Conservation (phyloP, 2,888 invertebrate species). For the Nomada fucata region DNA sequence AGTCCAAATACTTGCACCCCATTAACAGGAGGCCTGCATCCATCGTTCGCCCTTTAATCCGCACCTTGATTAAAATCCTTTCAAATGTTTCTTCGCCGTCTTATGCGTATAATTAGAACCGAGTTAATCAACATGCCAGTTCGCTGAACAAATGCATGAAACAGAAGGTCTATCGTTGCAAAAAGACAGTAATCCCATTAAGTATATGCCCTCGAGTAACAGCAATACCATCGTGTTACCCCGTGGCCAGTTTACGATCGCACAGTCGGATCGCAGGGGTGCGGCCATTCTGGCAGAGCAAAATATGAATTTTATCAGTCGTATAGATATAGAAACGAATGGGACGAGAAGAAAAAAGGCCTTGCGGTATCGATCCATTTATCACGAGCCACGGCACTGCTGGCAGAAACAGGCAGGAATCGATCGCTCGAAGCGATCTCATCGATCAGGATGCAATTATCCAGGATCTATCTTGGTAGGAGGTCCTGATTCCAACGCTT, state of each 20-base stretch:
- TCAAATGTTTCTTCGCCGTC: neutral
- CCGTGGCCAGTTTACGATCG: conserved; percentile 42
- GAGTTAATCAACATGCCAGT: conserved; percentile 1
- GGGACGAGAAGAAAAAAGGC: neutral
- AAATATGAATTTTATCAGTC: conserved; percentile 60
- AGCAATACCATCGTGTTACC: neutral
- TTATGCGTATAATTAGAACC: no score
- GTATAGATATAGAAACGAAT: conserved; percentile 31
- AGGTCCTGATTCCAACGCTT: conserved; percentile 65
- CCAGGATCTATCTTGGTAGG: conserved; percentile 68
- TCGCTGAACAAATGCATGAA: neutral
- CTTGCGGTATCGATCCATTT: conserved; percentile 53
- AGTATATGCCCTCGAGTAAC: no score
- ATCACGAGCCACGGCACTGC: conserved; percentile 43
- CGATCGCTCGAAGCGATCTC: conserved; percentile 72
- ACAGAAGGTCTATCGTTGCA: neutral
- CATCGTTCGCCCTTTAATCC: conserved; percentile 6
- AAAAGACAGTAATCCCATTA: neutral
- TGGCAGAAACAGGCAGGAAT: conserved; percentile 39
- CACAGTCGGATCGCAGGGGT: conserved; percentile 34
- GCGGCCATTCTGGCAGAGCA: conserved; percentile 28
- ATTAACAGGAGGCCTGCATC: neutral
- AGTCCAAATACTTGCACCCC: neutral
- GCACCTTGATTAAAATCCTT: neutral
- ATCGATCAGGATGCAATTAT: conserved; percentile 76